These are phyloP conservation scores for Eucidaris tribuloides DNA, from an alignment of 35 echinoderm and acorn worm genomes.

Conservation along the genomic window DNA sequence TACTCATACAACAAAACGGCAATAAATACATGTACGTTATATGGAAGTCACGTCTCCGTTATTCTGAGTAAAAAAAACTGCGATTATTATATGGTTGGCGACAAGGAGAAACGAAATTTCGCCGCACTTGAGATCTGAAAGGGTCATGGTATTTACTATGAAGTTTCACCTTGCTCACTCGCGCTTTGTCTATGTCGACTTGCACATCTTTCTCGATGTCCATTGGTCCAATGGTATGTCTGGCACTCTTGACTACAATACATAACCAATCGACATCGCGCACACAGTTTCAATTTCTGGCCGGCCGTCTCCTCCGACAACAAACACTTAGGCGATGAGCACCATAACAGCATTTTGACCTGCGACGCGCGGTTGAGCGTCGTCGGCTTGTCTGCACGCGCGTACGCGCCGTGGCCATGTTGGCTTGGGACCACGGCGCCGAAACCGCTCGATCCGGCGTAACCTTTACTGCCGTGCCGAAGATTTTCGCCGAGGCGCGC, in stretches of 20 bases:
- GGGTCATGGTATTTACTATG: no score
- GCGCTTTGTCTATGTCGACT: background rate
- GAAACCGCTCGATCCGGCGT: constrained; percentile 51
- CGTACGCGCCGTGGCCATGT: constrained; percentile 38
- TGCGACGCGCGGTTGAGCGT: constrained; percentile 44
- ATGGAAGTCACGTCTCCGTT: no score
- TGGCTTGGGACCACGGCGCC: constrained; percentile 11
- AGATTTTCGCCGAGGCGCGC: constrained; percentile 71
- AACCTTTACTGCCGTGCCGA: constrained; percentile 56
- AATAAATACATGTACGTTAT: no score
- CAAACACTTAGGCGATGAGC: constrained; percentile 66
- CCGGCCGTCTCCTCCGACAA: constrained; percentile 52
- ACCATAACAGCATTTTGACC: constrained; percentile 74
- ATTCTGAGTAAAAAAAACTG: no score
- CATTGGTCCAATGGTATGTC: constrained; percentile 77
- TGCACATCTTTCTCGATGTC: constrained; percentile 37
- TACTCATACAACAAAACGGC: no score
- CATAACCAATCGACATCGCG: constrained; percentile 70
- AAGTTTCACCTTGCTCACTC: background rate
- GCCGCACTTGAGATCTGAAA: no score
- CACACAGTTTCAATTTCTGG: constrained; percentile 73
- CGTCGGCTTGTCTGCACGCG: constrained; percentile 24
- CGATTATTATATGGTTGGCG: no score
- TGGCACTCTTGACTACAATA: constrained; percentile 88
- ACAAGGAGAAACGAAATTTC: no score